These are phyloP conservation scores for Podarcis lilfordi DNA, from an alignment of 2,797 vertebrate species.

Conservation along the genomic window DNA sequence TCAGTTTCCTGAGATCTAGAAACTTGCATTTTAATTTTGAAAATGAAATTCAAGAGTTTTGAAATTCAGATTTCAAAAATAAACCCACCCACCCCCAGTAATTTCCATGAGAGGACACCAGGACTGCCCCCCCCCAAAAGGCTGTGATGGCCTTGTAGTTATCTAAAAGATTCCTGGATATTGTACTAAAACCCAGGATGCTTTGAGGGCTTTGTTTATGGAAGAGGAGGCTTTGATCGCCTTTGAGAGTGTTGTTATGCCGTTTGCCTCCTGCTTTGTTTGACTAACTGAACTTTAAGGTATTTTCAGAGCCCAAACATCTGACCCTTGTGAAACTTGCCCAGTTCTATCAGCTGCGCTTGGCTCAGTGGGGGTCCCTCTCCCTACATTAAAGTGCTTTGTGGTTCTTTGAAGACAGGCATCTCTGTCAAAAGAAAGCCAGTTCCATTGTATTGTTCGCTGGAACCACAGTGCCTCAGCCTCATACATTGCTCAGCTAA, in stretches of 20 bases:
- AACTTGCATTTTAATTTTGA: not conserved
- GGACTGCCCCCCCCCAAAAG: too few relatives aligned
- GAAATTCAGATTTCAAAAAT: too few relatives aligned
- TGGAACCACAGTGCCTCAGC: constrained; percentile 58
- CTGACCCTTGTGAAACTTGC: constrained; percentile 19
- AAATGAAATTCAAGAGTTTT: not conserved
- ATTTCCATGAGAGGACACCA: not conserved
- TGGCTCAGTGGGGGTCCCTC: not conserved
- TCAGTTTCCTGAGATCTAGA: not conserved
- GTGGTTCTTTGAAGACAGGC: constrained; percentile 1
- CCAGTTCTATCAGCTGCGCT: not conserved
- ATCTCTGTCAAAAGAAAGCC: constrained; percentile 48
- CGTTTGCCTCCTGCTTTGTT: constrained; percentile 1
- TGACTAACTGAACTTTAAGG: constrained; percentile 8
- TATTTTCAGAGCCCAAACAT: constrained; percentile 23
- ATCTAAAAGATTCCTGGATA: not conserved
- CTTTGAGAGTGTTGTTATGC: not conserved
- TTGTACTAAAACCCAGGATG: not conserved
- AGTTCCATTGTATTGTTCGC: constrained; percentile 40
- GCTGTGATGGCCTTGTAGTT: not conserved
- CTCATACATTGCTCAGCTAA: constrained; percentile 67
- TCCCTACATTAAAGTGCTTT: constrained; percentile 28
- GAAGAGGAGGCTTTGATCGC: not conserved
- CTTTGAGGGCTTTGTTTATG: not conserved
- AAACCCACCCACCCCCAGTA: too few relatives aligned